phyloP scores from a whole-genome alignment of 2,888 invertebrate species.

The Eulithis prunata region DNA sequence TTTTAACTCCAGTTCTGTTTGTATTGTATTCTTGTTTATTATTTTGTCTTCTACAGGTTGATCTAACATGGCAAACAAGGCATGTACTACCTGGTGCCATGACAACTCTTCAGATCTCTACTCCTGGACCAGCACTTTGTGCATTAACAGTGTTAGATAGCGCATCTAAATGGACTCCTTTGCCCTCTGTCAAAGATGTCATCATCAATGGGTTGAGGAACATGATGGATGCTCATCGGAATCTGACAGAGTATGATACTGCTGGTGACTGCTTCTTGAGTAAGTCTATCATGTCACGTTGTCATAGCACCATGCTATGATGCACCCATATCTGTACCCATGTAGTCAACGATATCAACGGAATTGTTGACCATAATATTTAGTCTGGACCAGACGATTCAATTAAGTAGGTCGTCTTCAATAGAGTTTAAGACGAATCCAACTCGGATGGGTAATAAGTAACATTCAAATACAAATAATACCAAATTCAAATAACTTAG shows the following conservation, averaged over 20 bases:
- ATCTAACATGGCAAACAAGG: slow-evolving; percentile 62
- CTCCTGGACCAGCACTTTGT: slow-evolving; percentile 71
- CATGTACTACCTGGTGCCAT: slow-evolving; percentile 63
- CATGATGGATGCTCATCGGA: slow-evolving; percentile 65
- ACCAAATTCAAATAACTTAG: no score
- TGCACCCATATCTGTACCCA: no score
- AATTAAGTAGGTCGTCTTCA: no score
- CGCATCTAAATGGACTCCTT: slow-evolving; percentile 58
- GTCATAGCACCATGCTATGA: no score
- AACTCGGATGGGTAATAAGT: no score
- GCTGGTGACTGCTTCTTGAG: slow-evolving; percentile 69
- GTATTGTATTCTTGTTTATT: not conserved
- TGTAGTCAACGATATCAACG: no score
- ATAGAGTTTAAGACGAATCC: no score
- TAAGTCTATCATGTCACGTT: slow-evolving; percentile 47
- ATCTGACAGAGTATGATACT: slow-evolving; percentile 70
- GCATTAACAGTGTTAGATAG: slow-evolving; percentile 67
- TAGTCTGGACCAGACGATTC: no score
- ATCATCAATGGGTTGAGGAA: slow-evolving; percentile 54
- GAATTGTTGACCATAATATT: no score
- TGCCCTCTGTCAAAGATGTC: slow-evolving; percentile 52
- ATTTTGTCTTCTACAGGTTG: slow-evolving; percentile 55
- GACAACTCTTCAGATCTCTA: slow-evolving; percentile 58
- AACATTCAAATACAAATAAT: no score
- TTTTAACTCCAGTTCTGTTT: not conserved